phyloP scores from a whole-genome alignment of 2,888 invertebrate genomes.

The Lapara coniferarum region DNA sequence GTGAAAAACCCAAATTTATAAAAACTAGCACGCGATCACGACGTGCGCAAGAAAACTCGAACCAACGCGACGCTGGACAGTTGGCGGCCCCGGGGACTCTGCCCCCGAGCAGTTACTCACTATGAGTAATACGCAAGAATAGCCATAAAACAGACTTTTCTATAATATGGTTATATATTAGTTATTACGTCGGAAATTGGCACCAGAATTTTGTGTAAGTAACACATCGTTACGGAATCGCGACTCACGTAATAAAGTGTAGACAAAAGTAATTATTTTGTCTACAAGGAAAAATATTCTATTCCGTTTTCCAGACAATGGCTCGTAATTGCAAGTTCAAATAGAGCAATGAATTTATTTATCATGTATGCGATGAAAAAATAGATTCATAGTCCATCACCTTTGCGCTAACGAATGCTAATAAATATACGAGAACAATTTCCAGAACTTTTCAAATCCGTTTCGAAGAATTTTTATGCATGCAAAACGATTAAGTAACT shows the following conservation, averaged over 20 bases:
- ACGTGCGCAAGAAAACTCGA: slow-evolving; percentile 46
- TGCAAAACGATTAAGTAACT: not conserved
- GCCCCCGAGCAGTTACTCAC: slow-evolving; percentile 48
- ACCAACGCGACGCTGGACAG: slow-evolving; percentile 36
- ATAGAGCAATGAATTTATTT: too few species aligned
- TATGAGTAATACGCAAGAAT: slow-evolving; percentile 56
- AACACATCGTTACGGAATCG: slow-evolving; percentile 9
- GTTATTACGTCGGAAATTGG: slow-evolving; percentile 35
- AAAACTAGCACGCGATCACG: slow-evolving; percentile 52
- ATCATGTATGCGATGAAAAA: too few species aligned
- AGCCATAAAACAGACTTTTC: slow-evolving; percentile 38
- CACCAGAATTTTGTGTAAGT: slow-evolving; percentile 32
- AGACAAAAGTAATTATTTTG: not conserved
- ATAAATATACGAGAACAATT: slow-evolving; percentile 1
- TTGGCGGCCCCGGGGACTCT: slow-evolving; percentile 54
- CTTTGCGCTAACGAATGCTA: not conserved
- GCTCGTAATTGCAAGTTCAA: not conserved
- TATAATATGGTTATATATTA: slow-evolving; percentile 29
- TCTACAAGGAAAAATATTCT: not conserved
- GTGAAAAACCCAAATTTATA: slow-evolving; percentile 30
- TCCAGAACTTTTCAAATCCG: not conserved
- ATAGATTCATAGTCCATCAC: not conserved
- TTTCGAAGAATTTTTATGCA: not conserved
- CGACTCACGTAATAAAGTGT: not conserved
- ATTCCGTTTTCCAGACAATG: not conserved